phyloP scores from a whole-genome alignment of 1,140 invertebrate species.

The Leptoteleia sp. region DNA sequence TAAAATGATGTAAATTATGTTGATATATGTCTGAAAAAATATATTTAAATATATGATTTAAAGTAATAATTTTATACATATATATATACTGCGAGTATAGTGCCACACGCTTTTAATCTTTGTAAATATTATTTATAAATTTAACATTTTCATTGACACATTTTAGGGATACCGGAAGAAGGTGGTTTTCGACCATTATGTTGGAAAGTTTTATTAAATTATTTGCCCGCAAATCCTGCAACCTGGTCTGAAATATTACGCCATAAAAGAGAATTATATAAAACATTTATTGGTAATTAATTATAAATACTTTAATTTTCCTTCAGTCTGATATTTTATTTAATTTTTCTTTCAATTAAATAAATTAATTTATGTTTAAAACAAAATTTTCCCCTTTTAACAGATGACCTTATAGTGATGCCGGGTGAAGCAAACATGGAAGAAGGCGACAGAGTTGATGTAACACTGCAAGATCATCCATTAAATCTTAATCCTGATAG shows the following conservation, averaged over 20 bases:
- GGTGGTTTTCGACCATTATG: slow-evolving; percentile 87
- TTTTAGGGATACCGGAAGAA: slow-evolving; percentile 90
- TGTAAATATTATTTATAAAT: too few relatives aligned
- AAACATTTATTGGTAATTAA: slow-evolving; percentile 71
- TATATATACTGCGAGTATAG: too few relatives aligned
- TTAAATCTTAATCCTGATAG: slow-evolving; percentile 96
- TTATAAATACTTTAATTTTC: slow-evolving; percentile 87
- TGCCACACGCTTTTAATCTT: too few relatives aligned
- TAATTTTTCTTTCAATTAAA: too few relatives aligned
- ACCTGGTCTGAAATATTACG: slow-evolving; percentile 84
- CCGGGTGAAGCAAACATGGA: slow-evolving; percentile 84
- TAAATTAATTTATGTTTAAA: too few relatives aligned
- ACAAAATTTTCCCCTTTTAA: slow-evolving; percentile 82
- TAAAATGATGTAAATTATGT: too few relatives aligned
- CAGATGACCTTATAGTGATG: slow-evolving; percentile 91
- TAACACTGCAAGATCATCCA: slow-evolving; percentile 89
- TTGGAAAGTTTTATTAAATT: slow-evolving; percentile 92
- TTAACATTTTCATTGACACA: too few relatives aligned
- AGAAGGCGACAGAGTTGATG: slow-evolving; percentile 82
- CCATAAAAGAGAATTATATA: slow-evolving; percentile 20
- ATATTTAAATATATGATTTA: too few relatives aligned
- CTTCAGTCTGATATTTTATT: too few relatives aligned
- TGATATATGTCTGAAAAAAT: too few relatives aligned
- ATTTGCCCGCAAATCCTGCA: slow-evolving; percentile 86
- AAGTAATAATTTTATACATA: too few relatives aligned